phyloP scores from a whole-genome alignment of 2,797 vertebrate species.

The Phoebastria nigripes region DNA sequence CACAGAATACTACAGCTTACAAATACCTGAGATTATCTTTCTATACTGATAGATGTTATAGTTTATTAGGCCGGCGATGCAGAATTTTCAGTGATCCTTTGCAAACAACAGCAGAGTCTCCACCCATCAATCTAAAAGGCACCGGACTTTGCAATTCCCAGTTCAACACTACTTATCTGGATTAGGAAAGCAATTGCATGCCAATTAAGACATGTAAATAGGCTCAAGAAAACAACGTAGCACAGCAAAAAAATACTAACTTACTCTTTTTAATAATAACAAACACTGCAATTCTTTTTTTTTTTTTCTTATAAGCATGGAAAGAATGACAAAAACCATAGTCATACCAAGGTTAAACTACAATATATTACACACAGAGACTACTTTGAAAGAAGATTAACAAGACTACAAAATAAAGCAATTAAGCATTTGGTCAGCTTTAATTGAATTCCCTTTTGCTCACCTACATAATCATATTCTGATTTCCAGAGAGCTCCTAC shows the following conservation, averaged over 20 bases:
- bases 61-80: not conserved
- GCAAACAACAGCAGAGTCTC: not conserved
- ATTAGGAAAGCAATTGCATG: constrained; percentile 1
- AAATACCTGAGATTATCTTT: not conserved
- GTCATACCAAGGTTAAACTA: not conserved
- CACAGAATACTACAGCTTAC: not conserved
- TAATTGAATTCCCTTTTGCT: constrained; percentile 1
- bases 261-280: not conserved
- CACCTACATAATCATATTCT: not conserved
- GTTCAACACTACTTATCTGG: not conserved
- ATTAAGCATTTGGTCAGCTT: not conserved
- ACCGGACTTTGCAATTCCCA: not conserved
- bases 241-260: not conserved
- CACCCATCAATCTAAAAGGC: not conserved
- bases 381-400: not conserved
- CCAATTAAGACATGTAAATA: not conserved
- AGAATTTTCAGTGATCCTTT: not conserved
- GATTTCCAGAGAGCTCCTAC: not conserved
- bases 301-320: not conserved
- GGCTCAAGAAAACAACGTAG: not conserved
- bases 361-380: not conserved
- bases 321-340: not conserved
- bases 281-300: not conserved
- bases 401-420: not conserved
- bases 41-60: not conserved